Base-by-base conservation (phyloP, 2,797 vertebrate genomes). In the Perodicticus potto region DNA sequence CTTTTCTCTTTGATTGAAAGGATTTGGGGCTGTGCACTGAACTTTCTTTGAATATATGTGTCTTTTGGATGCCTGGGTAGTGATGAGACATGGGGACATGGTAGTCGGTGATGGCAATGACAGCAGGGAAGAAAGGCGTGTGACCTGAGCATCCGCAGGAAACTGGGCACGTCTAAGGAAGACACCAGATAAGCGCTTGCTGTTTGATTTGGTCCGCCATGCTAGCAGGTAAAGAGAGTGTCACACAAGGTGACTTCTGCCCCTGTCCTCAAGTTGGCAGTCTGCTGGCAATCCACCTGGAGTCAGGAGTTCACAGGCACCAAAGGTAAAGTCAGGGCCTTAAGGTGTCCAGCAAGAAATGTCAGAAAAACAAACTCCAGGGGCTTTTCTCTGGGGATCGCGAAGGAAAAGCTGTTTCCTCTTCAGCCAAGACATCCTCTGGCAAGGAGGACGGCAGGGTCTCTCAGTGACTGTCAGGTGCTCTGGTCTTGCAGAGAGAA, bases 1-100 rank as follows among this genome's bases (percentile, higher is more conserved):
- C 14, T 23, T 59, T 86, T 93, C 73, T 90, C 84, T 88, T 63
- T 69, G 81, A 34, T 92, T 70, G 55, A 89, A 94, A 93, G 67
- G 43, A n/a, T 49, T 49, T 89, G 43, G 86, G 91, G 70, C 80
- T 83, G 63, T n/a, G 9, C 49, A 10, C 57, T 93, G 77, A 37
- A 57, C 67, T 93, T 76, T 81, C 76, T 53, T 87, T 69, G 80
- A 89, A 82, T 73, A 34, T 45, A 23, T 2, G 43, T 67, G n/a
- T 34, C 73, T 27, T 0, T 32, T 37, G 55, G 84, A 49, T 53
- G 9, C 10, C 55, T 2, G 20, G 23, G 10, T 12, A 5, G 55
- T 61, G 45, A 55, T 6, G 23, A 72, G 83, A 45, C 0, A 0
- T 40, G 27, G 27, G 37, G 16, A 37, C 4, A 16, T 45, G 85